phyloP scores from a whole-genome alignment of 2,113 vertebrate species.

The Rattus rattus region DNA sequence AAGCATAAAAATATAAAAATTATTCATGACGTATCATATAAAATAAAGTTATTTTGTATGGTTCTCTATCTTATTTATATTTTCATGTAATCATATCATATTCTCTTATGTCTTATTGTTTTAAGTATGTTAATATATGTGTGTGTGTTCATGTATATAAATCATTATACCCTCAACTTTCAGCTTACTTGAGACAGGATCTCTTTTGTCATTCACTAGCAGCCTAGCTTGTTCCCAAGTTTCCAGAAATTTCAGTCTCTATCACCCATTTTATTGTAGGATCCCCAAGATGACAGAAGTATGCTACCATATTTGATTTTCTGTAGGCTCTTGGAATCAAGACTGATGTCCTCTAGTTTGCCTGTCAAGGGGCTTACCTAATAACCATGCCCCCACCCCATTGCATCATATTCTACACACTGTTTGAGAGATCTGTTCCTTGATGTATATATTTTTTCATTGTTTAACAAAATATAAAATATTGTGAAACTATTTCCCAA shows the following conservation, averaged over 20 bases:
- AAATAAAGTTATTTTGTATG: neutral
- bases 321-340: too few relatives aligned
- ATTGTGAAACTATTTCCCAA: neutral
- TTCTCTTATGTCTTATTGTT: neutral
- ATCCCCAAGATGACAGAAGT: neutral
- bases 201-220: neutral
- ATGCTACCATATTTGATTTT: neutral
- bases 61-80: neutral
- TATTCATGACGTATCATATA: neutral
- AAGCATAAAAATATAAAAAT: constrained; percentile 33
- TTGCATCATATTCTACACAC: neutral
- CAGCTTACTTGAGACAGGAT: neutral
- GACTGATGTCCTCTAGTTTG: neutral
- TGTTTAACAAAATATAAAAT: constrained; percentile 6
- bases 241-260: neutral
- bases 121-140: neutral
- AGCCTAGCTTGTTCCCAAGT: neutral
- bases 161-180: neutral
- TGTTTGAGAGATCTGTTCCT: neutral
- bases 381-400: neutral
- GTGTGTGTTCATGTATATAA: neutral
- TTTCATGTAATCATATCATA: neutral
- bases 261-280: neutral
- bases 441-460: neutral
- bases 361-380: too few relatives aligned